Conservation (phyloP, 2,797 vertebrate species). For the Psittacula echo region DNA sequence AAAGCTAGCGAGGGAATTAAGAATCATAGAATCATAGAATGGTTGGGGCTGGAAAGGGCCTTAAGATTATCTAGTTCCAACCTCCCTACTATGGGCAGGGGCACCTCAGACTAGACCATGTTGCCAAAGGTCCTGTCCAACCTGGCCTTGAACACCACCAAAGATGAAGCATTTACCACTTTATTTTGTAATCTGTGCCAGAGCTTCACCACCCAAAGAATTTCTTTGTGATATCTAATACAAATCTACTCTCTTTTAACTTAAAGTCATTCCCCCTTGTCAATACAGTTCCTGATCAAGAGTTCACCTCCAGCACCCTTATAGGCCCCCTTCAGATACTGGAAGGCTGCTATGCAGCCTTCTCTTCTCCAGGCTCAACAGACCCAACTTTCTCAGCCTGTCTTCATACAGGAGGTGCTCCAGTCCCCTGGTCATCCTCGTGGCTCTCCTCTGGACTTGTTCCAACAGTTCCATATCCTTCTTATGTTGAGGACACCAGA, state of each 20-base stretch:
- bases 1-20: background rate
- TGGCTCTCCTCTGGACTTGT: background rate
- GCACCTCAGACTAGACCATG: background rate
- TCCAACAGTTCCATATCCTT: background rate
- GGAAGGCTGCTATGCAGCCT: background rate
- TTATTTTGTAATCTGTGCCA: background rate
- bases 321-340: background rate
- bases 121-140: background rate
- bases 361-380: background rate
- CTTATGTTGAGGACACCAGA: background rate
- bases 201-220: background rate
- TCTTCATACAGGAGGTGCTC: background rate
- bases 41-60: background rate
- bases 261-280: background rate
- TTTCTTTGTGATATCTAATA: background rate
- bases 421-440: background rate
- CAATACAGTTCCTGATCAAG: background rate
- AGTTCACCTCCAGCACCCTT: background rate
- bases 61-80: background rate
- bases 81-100: background rate
- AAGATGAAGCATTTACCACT: background rate
- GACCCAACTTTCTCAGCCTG: background rate
- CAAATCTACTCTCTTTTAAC: background rate
- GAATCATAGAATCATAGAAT: background rate
- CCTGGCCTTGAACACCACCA: background rate